Conservation (phyloP, 1,140 invertebrate genomes). For the Neodiprion virginianus region DNA sequence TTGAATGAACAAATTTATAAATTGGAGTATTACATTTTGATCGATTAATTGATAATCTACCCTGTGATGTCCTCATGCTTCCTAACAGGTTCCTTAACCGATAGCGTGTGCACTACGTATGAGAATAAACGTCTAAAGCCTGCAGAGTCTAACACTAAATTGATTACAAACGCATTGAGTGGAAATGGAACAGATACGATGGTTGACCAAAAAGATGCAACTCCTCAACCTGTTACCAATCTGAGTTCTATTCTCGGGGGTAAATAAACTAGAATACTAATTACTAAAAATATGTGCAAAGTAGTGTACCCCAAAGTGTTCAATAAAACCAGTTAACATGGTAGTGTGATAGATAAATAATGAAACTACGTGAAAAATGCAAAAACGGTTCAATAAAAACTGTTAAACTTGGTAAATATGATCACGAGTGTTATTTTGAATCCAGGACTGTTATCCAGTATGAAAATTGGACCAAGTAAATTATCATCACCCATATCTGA, state of each 20-base stretch:
- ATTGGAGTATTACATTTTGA: constrained; percentile 29
- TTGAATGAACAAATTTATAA: too few species aligned
- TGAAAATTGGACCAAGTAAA: constrained; percentile 49
- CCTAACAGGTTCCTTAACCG: constrained; percentile 64
- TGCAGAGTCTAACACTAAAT: constrained; percentile 40
- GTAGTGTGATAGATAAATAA: constrained; percentile 15
- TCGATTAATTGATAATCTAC: background rate
- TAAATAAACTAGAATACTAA: constrained; percentile 28
- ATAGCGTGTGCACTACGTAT: constrained; percentile 69
- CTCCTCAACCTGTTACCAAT: constrained; percentile 39
- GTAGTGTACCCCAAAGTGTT: background rate
- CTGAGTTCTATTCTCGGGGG: constrained; percentile 53
- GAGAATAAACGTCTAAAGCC: constrained; percentile 55
- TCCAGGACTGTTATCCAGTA: constrained; percentile 54
- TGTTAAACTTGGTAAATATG: background rate
- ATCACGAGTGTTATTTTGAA: background rate
- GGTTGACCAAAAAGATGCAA: constrained; percentile 8
- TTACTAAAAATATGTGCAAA: background rate
- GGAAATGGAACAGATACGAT: constrained; percentile 25
- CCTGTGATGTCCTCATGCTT: constrained; percentile 15
- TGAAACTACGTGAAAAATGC: constrained; percentile 9
- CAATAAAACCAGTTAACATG: background rate
- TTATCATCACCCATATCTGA: constrained; percentile 35
- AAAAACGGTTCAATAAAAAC: too few species aligned
- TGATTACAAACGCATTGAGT: constrained; percentile 30